Evolutionary conservation across 2,797 vertebrate species (phyloP), one percentile per base, ranked within the genome.

Genomic region (Alosa sapidissima): DNA sequence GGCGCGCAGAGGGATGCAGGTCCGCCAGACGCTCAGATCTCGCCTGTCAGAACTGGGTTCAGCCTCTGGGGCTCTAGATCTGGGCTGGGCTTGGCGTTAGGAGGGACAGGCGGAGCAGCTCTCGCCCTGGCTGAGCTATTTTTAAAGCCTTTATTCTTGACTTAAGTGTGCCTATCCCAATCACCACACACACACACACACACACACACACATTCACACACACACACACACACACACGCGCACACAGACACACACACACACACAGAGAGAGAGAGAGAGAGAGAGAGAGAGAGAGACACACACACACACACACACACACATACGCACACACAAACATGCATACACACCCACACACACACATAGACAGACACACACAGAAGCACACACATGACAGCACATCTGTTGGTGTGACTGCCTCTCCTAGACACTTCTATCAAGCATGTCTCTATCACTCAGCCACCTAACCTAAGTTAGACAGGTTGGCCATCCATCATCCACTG

Each of bases 31-130:
- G 86, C 88, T 19, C 90, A 91, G 91, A 93, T 93, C 87, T 89
- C 87, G 90, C 92, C 91, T 94, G 94, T 94, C 94, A 94, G 92
- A 95, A 93, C 91, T 93, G 92, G 94, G 93, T 93, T 93, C 91
- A 88, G 92, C 93, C 91, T 88, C 90, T 86, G 91, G 91, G 92
- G 92, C 91, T 88, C 81, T n/a, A 89, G 91, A 94, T 92, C 86
- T 92, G 92, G 89, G 91, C 91, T 91, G 91, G 90, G 90, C 93
- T 88, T 1, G 48, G 72, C 75, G 72, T 47, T 21, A 81, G 82
- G 84, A 81, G 81, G 49, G 41, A 83, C 72, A 78, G 78, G 45
- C 11, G 83, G 52, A 83, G 51, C 45, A 83, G 60, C 21, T 1
- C 84, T 75, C 2, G 5, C 82, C 54, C 75, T 2, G 4, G 33